Base-by-base conservation (phyloP, 2,888 invertebrate genomes). In the Hesperia comma region DNA sequence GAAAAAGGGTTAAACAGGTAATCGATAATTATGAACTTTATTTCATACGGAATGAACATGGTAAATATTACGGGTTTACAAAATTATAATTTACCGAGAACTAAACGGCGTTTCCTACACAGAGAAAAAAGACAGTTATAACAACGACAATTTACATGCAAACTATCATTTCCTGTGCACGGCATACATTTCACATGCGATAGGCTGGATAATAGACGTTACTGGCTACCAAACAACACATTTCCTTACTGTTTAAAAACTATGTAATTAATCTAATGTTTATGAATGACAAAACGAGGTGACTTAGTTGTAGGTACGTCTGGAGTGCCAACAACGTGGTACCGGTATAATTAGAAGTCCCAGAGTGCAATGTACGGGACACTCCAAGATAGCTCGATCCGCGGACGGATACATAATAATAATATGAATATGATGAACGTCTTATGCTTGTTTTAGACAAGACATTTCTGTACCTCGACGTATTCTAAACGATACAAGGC, bases 131-230 rank as follows among this genome's bases (percentile, higher is more conserved):
- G 70, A 67, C 71, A 69, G 12, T 49, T 8, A 12, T 51, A 51
- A 26, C 17, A 51, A 26, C 51, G 51, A 51, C 21, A 51, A 83
- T 85, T 86, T 80, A 81, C 82, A 86, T 86, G 81, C 78, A 77
- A 81, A 84, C 82, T 84, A 82, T 82, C 83, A 82, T 81, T 87
- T 90, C 90, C 89, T 86, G 88, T 77, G 78, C 78, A 78, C 79
- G 84, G 77, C 85, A 86, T 74, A 88, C 81, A 81, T 86, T 88
- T 82, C 77, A 83, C 77, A 78, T 53, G 66, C 54, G 64, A 58
- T 63, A 41, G 46, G 19, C 43, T 37, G 49, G n/a, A 66, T 43
- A 66, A 51, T 33, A 43, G 32, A 41, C 53, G 19, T 7, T 58
- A 64, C 41, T 32, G 32, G 51, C 51, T 41, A 32, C 41, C 26